Conservation (phyloP, 2,113 vertebrate genomes). For the Zootoca vivipara region DNA sequence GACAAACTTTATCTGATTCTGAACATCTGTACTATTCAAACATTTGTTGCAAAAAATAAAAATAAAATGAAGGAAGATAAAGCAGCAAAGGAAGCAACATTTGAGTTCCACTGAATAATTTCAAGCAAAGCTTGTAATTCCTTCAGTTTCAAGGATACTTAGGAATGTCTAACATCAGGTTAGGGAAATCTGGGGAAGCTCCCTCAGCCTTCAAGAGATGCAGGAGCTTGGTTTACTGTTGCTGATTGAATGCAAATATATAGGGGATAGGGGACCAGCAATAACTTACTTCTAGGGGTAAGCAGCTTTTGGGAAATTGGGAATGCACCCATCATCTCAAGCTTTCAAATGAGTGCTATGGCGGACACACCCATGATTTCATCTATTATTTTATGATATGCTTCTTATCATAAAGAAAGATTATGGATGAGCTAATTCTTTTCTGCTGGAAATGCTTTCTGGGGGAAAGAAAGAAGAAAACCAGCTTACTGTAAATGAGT, state of each 20-base stretch:
- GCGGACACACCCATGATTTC: background rate
- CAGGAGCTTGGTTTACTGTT: background rate
- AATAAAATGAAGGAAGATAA: background rate
- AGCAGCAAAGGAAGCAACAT: background rate
- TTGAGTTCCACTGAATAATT: background rate
- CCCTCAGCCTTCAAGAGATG: background rate
- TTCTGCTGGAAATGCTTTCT: accelerated
- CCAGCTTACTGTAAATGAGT: constrained; percentile 88
- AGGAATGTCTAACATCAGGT: background rate
- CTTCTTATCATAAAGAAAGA: background rate
- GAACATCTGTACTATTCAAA: background rate
- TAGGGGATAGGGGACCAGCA: background rate
- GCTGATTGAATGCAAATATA: background rate
- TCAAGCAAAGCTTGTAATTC: background rate
- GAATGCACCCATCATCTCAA: background rate
- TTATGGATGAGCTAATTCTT: accelerated
- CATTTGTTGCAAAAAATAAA: too few species aligned
- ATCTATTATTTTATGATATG: background rate
- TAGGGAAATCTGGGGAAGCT: background rate
- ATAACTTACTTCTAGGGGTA: background rate
- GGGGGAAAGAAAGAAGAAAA: accelerated
- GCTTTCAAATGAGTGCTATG: accelerated
- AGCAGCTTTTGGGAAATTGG: background rate
- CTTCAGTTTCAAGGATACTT: background rate
- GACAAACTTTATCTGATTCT: too few species aligned